Base-by-base conservation (phyloP, 2,797 vertebrate species). In the Gobionotothen gibberifrons region DNA sequence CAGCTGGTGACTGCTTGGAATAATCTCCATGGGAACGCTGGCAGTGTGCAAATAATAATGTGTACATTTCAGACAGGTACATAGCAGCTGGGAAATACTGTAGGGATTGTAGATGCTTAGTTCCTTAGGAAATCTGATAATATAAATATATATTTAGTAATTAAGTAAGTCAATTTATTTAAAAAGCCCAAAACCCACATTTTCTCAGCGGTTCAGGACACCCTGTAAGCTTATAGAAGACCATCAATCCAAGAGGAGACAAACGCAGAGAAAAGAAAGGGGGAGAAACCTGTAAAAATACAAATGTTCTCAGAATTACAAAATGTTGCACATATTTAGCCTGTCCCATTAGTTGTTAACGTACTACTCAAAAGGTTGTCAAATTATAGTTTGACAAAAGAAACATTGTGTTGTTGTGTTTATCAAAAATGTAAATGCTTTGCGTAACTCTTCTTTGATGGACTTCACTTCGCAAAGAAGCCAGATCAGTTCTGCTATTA, bases 1-100 rank as follows among this genome's bases (percentile, higher is more conserved):
- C 56, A 66, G 60, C 60, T 58, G 42, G 40, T 54, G 32, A 53
- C 73, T 16, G 51, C 19, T 29, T 16, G 36, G 58, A 42, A 39
- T 26, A 60, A 64, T 59, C 13, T 54, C 60, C 12, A 21, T 19
- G 32, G 59, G n/a, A 65, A 29, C 59, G 29, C 9, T 71, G 54
- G 36, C 48, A 40, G 32, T 36, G 15, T 54, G 29, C 2, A 64
- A 57, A 71, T 55, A 44, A 52, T 52, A 19, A 47, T 52, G 19
- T n/a, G 61, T 42, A 51, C 19, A 32, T 17, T n/a, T 43, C n/a
- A 19, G 46, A 48, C 47, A 68, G 46, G 42, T 32, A 9, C 32
- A 26, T 26, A 36, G 32, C 6, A 43, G 17, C 10, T 42, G 29
- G 15, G 46, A 58, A 43, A 36, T 47, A n/a, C 47, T 66, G 56